Evolutionary conservation across 2,113 vertebrate species (phyloP).

Genomic region (Scomber japonicus): DNA sequence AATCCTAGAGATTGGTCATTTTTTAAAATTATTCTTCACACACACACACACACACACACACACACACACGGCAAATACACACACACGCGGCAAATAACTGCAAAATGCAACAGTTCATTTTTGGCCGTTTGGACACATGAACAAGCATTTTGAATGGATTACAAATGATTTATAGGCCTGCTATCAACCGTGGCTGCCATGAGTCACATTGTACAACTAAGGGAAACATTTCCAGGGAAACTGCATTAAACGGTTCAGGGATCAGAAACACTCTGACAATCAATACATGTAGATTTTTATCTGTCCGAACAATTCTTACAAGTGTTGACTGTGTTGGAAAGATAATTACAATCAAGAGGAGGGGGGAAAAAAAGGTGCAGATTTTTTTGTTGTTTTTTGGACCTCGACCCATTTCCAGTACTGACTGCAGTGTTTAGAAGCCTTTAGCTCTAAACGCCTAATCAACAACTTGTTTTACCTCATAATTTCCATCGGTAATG

Average conservation of each 20-base stretch:
- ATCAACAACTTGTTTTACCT: constrained; percentile 86
- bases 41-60: neutral
- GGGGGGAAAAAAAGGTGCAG: neutral
- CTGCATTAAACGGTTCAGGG: neutral
- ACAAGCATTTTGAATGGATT: neutral
- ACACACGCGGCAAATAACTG: neutral
- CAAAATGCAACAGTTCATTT: neutral
- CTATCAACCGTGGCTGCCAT: neutral
- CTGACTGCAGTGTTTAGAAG: constrained; percentile 64
- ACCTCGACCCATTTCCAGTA: neutral
- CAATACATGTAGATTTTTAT: neutral
- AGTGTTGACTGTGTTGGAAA: neutral
- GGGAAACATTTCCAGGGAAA: neutral
- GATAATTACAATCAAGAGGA: no score
- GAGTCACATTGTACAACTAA: neutral
- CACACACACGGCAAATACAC: neutral
- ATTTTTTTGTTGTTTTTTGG: neutral
- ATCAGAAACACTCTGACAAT: neutral
- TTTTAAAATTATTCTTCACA: neutral
- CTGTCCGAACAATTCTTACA: neutral
- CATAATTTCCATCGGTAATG: constrained; percentile 85
- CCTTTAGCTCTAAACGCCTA: constrained; percentile 84
- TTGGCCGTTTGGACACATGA: neutral
- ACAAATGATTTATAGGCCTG: neutral
- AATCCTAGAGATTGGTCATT: neutral